A percentile compares a stretch with the other conserved stretches of the same genome.
These are phyloP conservation scores for Agrenia bidenticulata DNA, from an alignment of 2,888 invertebrate genomes.

Conservation along the genomic window DNA sequence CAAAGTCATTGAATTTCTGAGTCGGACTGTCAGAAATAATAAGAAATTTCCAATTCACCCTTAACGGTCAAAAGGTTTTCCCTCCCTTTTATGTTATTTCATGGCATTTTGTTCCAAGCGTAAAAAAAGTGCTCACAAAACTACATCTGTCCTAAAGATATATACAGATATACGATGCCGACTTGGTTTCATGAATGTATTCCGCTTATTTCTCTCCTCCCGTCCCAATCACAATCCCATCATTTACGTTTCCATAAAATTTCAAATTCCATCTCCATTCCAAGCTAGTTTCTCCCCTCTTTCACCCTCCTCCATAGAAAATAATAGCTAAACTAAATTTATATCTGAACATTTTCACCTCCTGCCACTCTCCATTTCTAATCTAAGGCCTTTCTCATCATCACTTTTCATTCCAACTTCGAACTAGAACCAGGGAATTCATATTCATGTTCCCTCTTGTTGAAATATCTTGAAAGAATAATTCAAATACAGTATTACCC, in stretches of 20 bases:
- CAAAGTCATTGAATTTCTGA: neutral
- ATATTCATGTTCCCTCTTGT: too few species aligned
- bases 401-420: constrained; percentile 1
- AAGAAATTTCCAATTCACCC: constrained; percentile 22
- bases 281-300: constrained; percentile 25
- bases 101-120: neutral
- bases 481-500: too few species aligned
- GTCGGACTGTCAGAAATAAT: constrained; percentile 5
- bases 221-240: constrained; percentile 41
- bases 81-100: constrained; percentile 4
- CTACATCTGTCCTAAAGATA: too few species aligned
- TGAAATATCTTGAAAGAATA: too few species aligned
- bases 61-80: constrained; percentile 18
- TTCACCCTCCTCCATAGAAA: neutral
- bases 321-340: neutral
- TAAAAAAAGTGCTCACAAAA: neutral
- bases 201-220: constrained; percentile 17
- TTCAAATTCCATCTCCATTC: constrained; percentile 44
- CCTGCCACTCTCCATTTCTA: neutral
- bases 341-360: constrained; percentile 18
- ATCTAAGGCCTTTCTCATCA: neutral
- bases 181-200: constrained; percentile 17
- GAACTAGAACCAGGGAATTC: too few species aligned
- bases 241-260: constrained; percentile 50
- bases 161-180: constrained; percentile 19